These are phyloP conservation scores for Gymnoscopelus microlampas DNA, from an alignment of 2,797 vertebrate species.

Conservation along the genomic window DNA sequence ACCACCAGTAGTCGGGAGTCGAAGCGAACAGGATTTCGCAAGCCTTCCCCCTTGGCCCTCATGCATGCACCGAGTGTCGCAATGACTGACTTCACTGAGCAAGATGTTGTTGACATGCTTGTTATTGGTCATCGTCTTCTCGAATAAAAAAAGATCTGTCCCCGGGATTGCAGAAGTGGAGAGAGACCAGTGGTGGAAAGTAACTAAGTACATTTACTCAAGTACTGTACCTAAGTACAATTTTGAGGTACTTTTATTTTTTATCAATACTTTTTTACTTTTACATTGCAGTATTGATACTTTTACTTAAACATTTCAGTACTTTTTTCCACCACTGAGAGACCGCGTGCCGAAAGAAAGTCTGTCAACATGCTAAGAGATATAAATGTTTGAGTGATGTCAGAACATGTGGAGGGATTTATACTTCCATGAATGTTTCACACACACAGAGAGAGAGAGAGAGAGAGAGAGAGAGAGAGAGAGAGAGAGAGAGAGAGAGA, in stretches of 20 bases:
- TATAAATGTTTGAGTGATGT: not conserved
- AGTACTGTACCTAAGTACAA: too few relatives aligned
- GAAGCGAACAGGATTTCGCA: conserved; percentile 46
- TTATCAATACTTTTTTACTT: too few relatives aligned
- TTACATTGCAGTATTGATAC: too few relatives aligned
- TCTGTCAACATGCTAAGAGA: not conserved
- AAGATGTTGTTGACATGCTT: conserved; percentile 56
- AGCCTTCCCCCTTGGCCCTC: conserved; percentile 12
- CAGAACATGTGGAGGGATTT: not conserved
- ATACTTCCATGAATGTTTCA: not conserved
- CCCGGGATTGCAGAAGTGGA: conserved; percentile 8
- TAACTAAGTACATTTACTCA: too few relatives aligned
- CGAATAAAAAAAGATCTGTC: conserved; percentile 21
- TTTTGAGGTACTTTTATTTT: too few relatives aligned
- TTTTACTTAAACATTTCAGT: too few relatives aligned
- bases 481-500: not conserved
- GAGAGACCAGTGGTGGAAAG: too few relatives aligned
- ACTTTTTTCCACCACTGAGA: too few relatives aligned
- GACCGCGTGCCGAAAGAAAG: not conserved
- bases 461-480: not conserved
- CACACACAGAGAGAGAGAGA: not conserved
- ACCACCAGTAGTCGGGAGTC: conserved; percentile 42
- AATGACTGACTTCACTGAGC: conserved; percentile 46
- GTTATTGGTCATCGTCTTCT: conserved; percentile 11
- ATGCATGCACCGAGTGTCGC: conserved; percentile 27